Evolutionary conservation across 2,113 vertebrate genomes (phyloP), one percentile per base, ranked within the genome.

Genomic region (Otocyon megalotis): DNA sequence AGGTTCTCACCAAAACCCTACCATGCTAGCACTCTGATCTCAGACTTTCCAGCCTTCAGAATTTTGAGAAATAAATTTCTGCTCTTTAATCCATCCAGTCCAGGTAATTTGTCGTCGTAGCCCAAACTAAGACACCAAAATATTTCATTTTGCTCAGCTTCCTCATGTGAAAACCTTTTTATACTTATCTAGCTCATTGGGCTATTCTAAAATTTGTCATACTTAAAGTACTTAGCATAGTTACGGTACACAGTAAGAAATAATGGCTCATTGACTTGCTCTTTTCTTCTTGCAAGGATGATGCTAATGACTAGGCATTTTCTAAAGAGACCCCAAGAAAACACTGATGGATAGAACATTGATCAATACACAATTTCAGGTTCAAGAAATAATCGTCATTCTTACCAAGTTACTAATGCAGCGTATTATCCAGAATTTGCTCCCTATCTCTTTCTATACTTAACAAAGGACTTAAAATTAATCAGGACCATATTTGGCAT

Each of bases 101-200:
- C 50, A 79, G 60, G 62, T 58, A 50, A 69, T 60, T 69, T 58
- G 50, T 90, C 65, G 35, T 10, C 32, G 58, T 16, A 67, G 1
- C 28, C 60, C 4, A 4, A 48, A 67, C 53, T 60, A 85, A 92
- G 8, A 16, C 43, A 74, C 28, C 32, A 81, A 67, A 37, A 86
- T 86, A 65, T 8, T 88, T 88, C 48, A 50, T 88, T 96, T 77
- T 80, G 17, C 43, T 87, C 37, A 19, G 2, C 95, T 86, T 90
- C 32, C 15, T 90, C 71, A 79, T 22, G 28, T 94, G 89, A 82
- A 82, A 92, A 65, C 9, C 17, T 83, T 24, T 10, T 71, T 90
- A 10, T 62, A 43, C 43, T 43, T 43, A 93, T 65, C 69, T 71
- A 43, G 16, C 30, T 69, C 53, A 50, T 35, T 3, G 14, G 13